Conservation (phyloP, 2,113 vertebrate genomes). For the Neolamprologus fasciatus region DNA sequence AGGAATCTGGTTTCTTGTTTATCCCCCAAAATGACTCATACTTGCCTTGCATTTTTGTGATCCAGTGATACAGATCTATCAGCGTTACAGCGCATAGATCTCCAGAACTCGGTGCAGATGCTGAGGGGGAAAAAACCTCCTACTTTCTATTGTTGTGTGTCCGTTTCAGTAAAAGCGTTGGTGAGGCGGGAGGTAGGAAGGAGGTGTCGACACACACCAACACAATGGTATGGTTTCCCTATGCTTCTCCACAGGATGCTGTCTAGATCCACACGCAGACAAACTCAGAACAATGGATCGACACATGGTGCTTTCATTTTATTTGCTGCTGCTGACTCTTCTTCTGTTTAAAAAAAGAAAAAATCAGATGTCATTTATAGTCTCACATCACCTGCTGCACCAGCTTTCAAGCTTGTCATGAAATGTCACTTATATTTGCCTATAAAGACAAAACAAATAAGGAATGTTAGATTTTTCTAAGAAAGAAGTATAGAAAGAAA, state of each 20-base stretch:
- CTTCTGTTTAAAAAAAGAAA: background rate
- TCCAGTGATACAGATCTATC: background rate
- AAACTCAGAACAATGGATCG: background rate
- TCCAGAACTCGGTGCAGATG: background rate
- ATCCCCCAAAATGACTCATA: background rate
- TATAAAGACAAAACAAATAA: background rate
- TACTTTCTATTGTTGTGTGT: background rate
- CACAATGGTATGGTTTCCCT: constrained; percentile 45
- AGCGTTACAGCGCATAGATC: background rate
- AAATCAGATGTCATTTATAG: background rate
- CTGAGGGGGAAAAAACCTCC: background rate
- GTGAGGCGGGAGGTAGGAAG: constrained; percentile 15
- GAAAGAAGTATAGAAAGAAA: background rate
- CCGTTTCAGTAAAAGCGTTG: background rate
- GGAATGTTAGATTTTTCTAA: background rate
- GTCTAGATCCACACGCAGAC: background rate
- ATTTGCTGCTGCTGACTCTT: constrained; percentile 1
- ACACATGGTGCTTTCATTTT: constrained; percentile 11
- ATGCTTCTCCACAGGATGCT: constrained; percentile 27
- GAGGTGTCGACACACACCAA: constrained; percentile 12
- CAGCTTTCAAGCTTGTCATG: background rate
- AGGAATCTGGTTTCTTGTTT: background rate
- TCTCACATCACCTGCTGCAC: background rate
- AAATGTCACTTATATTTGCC: background rate
- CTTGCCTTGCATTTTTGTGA: background rate